Base-by-base conservation (phyloP, 2,888 invertebrate genomes). In the Eutolmus rufibarbis region DNA sequence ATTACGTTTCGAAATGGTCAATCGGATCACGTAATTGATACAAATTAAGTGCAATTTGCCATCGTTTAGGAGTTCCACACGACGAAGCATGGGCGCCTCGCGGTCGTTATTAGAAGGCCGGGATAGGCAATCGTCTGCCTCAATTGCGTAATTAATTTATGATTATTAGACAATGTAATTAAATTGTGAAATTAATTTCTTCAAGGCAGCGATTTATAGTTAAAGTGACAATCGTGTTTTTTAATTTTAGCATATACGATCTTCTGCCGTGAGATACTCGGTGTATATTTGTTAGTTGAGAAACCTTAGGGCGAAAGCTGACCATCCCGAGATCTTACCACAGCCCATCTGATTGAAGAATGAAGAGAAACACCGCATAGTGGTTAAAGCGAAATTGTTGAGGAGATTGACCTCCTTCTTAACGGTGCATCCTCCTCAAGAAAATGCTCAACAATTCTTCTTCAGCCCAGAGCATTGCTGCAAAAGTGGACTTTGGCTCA, bases 371-470 rank as follows among this genome's bases (percentile, higher is more conserved):
- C 66, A 74, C 74, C 19, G 12, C 7, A 81, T 31, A 14, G 46
- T 79, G 79, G 66, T 74, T 66, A 66, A 74, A 28, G 43, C 31
- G 16, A 19, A 43, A 66, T 31, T 84, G 66, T 40, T 57, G 84
- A 84, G 84, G 84, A 84, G 84, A 84, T 84, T 84, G 84, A 84
- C 84, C 84, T 66, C 40, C 66, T 79, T 57, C 84, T 66, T 84
- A 84, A 84, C 84, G 84, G 84, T 84, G 84, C 66, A 84, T 84
- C 84, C 34, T 84, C 66, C 28, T 40, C 16, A 66, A 57, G 66
- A 66, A 37, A 84, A 84, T 84, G 84, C 74, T 40, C 28, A 34
- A n/a, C 34, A 28, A 76, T 76, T 34, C 40, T 76, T 34, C 76
- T 76, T 19, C 16, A 28, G 28, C 19, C 40, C 9, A 2, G 19